These are phyloP conservation scores for Limnephilus auricula DNA, from an alignment of 2,888 invertebrate genomes.

Conservation along the genomic window DNA sequence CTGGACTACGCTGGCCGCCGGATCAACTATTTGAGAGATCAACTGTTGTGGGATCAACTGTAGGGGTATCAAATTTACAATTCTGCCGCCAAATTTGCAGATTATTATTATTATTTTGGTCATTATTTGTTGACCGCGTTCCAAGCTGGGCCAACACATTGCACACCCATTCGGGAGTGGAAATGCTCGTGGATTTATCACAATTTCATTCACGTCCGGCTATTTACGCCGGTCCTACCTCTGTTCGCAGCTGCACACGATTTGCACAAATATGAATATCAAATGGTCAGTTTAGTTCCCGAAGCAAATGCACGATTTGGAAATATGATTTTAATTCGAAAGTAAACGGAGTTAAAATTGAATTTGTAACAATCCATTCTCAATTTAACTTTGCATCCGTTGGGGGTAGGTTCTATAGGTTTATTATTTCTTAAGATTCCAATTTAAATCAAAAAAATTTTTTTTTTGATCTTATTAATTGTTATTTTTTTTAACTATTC, in stretches of 20 bases:
- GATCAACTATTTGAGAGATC: too few relatives aligned
- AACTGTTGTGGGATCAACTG: background rate
- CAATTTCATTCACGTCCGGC: background rate
- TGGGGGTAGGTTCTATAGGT: background rate
- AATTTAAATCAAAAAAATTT: too few relatives aligned
- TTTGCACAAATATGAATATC: background rate
- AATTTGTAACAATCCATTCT: background rate
- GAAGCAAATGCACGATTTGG: background rate
- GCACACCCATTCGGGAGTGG: background rate
- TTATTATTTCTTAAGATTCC: background rate
- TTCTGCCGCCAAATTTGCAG: background rate
- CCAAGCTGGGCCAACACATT: background rate
- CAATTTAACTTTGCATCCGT: background rate
- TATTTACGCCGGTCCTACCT: background rate
- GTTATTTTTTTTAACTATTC: too few relatives aligned
- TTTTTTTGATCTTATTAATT: too few relatives aligned
- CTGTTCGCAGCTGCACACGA: background rate
- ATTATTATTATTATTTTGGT: background rate
- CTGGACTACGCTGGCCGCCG: too few relatives aligned
- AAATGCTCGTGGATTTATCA: background rate
- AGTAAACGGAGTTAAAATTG: background rate
- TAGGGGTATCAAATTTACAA: background rate
- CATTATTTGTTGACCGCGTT: background rate
- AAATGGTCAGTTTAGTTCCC: background rate
- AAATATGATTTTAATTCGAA: background rate